A percentile compares a stretch with the other conserved stretches of the same genome.
Conservation (phyloP, 2,113 vertebrate species). For the Elachura formosa region DNA sequence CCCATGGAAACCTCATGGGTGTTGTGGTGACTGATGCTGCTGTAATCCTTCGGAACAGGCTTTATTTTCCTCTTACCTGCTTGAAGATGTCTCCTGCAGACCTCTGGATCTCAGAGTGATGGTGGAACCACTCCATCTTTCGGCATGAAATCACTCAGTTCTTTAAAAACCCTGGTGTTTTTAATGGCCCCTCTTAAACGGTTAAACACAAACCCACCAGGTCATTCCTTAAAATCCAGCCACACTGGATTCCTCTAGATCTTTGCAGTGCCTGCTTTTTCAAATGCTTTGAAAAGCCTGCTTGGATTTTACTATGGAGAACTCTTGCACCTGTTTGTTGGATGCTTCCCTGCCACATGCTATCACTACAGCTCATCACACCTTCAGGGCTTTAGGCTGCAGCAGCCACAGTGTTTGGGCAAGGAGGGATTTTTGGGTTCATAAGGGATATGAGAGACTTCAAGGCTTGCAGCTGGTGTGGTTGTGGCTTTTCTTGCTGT, state of each 20-base stretch:
- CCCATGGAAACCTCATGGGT: not conserved
- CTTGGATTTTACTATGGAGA: not conserved
- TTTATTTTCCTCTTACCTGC: not conserved
- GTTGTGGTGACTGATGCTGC: not conserved
- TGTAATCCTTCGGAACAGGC: not conserved
- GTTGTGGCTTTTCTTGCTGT: not conserved
- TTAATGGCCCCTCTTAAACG: not conserved
- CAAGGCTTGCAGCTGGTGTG: not conserved
- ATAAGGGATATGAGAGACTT: not conserved
- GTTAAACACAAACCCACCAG: not conserved
- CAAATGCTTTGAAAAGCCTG: not conserved
- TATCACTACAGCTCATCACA: not conserved
- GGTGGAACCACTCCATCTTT: not conserved
- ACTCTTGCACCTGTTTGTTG: rapidly evolving
- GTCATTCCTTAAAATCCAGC: not conserved
- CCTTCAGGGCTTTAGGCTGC: not conserved
- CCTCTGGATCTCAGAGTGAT: not conserved
- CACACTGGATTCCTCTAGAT: not conserved
- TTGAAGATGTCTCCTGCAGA: not conserved
- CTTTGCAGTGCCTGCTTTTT: not conserved
- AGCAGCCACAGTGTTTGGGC: not conserved
- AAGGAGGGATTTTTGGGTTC: not conserved
- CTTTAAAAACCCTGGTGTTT: not conserved
- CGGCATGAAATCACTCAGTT: not conserved
- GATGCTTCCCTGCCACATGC: not conserved